These are phyloP conservation scores for Drosophila parthenogenetica DNA, from an alignment of 2,888 invertebrate species.

Conservation along the genomic window DNA sequence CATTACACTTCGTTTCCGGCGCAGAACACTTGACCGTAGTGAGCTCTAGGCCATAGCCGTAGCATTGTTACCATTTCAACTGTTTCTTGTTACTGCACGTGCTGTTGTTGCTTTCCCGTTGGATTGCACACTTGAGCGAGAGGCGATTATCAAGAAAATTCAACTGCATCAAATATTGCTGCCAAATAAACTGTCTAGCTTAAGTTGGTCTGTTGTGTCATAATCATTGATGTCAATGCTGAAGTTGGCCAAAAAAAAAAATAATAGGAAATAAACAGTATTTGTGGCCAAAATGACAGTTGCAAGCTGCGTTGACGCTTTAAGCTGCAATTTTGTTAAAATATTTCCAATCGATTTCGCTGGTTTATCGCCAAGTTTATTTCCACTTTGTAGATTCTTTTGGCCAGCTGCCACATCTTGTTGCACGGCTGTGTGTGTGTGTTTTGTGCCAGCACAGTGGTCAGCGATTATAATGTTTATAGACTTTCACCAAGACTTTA, in stretches of 20 bases:
- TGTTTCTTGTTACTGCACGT: constrained; percentile 36
- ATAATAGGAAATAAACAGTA: neutral
- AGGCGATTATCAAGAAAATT: constrained; percentile 65
- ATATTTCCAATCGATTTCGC: constrained; percentile 79
- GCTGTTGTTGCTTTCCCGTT: constrained; percentile 32
- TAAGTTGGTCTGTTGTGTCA: constrained; percentile 49
- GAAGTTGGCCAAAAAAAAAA: constrained; percentile 33
- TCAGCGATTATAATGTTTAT: neutral
- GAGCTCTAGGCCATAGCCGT: constrained; percentile 13
- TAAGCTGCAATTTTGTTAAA: constrained; percentile 82
- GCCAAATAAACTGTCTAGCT: constrained; percentile 24
- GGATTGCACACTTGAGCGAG: constrained; percentile 67
- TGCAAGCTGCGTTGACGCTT: constrained; percentile 74
- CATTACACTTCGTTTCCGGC: constrained; percentile 79
- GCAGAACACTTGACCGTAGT: constrained; percentile 62
- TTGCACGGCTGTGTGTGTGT: constrained; percentile 5
- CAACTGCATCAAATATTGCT: constrained; percentile 45
- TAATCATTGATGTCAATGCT: constrained; percentile 65
- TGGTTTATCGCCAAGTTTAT: constrained; percentile 80
- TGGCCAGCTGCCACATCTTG: constrained; percentile 39
- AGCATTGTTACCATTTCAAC: constrained; percentile 72
- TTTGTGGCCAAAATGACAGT: constrained; percentile 23
- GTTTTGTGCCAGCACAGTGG: constrained; percentile 27
- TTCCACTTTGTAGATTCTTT: constrained; percentile 67
- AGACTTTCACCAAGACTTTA: too few species aligned